Evolutionary conservation across 2,888 invertebrate species (phyloP), one percentile per base, ranked within the genome.

Genomic region (Agapostemon virescens): DNA sequence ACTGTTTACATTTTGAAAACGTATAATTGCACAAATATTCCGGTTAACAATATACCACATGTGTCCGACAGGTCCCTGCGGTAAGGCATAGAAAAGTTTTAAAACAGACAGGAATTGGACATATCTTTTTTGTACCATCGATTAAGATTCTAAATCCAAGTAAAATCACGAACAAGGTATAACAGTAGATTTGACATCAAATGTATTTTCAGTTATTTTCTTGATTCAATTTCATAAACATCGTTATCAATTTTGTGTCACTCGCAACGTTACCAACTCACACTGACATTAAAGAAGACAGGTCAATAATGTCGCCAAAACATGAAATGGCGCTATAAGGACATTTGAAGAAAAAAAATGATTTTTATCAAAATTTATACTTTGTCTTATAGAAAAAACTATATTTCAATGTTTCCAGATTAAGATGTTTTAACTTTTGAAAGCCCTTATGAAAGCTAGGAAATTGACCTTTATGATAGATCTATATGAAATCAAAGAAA

Each of bases 1-100:
- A 45, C 23, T 0, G 20, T 76, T 86, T 84, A 74, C 76, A 78
- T 76, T 61, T 78, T 77, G 55, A 13, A 76, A 1, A 7, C 7
- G 72, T 80, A 74, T 58, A 80, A 79, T 74, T 64, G 36, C 68
- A 64, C 33, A 45, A 79, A 66, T 75, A 69, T 30, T 23, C 26
- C 20, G 69, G 15, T 11, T 0, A 36, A 73, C 40, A 64, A n/a
- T 63, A 38, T 26, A n/a, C n/a, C 49, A 64, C 64, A 68, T 49
- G 73, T 13, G 11, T n/a, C 71, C 64, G 6, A 52, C 63, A 49
- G 3, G 36, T 66, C 74, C 80, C 83, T 79, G 79, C 74, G 55
- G n/a, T 61, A 30, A 33, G 33, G 61, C 61, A 61, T 61, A 61
- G 33, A 61, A 20, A 30, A 30, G 20, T 61, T 9, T 33, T 61